Evolutionary conservation across 2,888 invertebrate genomes (phyloP).

Genomic region (Sarcophaga variegata): DNA sequence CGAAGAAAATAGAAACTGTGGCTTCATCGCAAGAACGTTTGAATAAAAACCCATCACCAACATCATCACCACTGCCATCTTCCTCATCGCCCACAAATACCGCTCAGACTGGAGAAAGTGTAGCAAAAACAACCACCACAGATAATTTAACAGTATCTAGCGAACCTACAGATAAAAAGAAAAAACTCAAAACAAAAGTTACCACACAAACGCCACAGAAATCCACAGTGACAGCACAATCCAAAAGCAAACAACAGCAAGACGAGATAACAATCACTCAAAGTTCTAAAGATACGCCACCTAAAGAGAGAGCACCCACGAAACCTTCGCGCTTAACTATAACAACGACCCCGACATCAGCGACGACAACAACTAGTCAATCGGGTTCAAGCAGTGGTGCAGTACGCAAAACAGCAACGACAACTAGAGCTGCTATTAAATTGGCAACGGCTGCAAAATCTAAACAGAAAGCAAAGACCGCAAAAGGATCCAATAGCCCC

Average conservation of each 20-base stretch:
- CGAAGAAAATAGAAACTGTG: conserved; percentile 72
- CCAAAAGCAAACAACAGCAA: conserved; percentile 74
- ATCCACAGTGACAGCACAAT: conserved; percentile 61
- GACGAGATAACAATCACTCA: conserved; percentile 77
- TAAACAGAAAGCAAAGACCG: conserved; percentile 53
- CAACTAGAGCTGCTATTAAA: conserved; percentile 61
- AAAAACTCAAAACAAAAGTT: conserved; percentile 67
- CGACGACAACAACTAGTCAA: conserved; percentile 65
- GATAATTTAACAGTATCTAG: conserved; percentile 45
- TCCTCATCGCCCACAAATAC: conserved; percentile 48
- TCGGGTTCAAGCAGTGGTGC: conserved; percentile 72
- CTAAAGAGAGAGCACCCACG: conserved; percentile 79
- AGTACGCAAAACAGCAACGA: conserved; percentile 71
- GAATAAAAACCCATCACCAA: conserved; percentile 44
- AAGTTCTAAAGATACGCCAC: conserved; percentile 80
- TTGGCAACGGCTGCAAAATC: conserved; percentile 63
- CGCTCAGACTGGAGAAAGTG: conserved; percentile 48
- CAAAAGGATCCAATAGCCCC: conserved; percentile 42
- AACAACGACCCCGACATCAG: conserved; percentile 63
- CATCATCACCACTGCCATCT: conserved; percentile 55
- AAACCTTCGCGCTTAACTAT: conserved; percentile 77
- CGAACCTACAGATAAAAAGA: conserved; percentile 59
- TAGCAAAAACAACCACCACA: conserved; percentile 24
- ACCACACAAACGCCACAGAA: conserved; percentile 59
- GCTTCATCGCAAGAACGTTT: conserved; percentile 46